phyloP scores from a whole-genome alignment of 92 coral and sea anemone species.

The Plumapathes pennacea region DNA sequence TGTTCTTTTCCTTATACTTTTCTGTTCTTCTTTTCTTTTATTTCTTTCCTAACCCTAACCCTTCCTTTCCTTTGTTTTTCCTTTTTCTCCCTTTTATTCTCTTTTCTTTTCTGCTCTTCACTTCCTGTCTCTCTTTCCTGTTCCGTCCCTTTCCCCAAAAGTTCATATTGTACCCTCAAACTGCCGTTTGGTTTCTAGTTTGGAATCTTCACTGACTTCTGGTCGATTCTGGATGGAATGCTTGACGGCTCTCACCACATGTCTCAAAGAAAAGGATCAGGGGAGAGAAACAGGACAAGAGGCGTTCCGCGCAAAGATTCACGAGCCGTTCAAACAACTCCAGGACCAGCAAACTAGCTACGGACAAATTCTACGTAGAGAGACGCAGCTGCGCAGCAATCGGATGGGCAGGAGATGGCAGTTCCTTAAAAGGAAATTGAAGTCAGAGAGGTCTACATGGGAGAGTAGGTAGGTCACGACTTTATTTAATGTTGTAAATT shows the following conservation, averaged over 20 bases:
- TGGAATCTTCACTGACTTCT: conserved; percentile 75
- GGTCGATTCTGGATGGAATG: conserved; percentile 99
- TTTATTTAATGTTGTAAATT: too few species aligned
- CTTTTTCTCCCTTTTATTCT: too few species aligned
- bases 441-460: conserved; percentile 89
- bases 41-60: too few species aligned
- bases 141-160: too few species aligned
- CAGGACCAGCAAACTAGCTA: conserved; percentile 62
- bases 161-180: too few species aligned
- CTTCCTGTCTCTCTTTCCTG: too few species aligned
- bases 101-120: too few species aligned
- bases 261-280: conserved; percentile 54
- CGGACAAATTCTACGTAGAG: conserved; percentile 16
- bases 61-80: too few species aligned
- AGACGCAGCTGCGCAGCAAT: conserved; percentile 38
- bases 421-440: conserved; percentile 66
- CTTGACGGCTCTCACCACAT: conserved; percentile 72
- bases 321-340: conserved; percentile 43
- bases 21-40: too few species aligned
- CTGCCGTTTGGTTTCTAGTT: too few species aligned
- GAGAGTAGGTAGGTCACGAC: conserved; percentile 67
- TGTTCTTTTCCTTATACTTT: too few species aligned
- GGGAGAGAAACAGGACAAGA: conserved; percentile 55
- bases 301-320: conserved; percentile 53
- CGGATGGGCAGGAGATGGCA: conserved; percentile 66